A percentile compares a stretch with the other conserved stretches of the same genome.
Evolutionary conservation across 2,113 vertebrate species (phyloP).

Genomic region (Dromiciops gliroides): DNA sequence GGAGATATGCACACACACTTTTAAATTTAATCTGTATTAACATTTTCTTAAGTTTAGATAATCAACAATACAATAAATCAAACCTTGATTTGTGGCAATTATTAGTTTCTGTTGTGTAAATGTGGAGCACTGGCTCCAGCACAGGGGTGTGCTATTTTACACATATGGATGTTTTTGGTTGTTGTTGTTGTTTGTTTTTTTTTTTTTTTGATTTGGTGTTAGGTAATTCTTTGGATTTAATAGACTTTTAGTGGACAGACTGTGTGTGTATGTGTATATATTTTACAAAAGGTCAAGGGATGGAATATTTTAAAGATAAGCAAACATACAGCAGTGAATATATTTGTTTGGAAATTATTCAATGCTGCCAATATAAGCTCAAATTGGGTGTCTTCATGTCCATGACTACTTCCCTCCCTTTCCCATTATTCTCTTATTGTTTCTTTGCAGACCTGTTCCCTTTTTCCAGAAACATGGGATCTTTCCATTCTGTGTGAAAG

Average conservation of each 20-base stretch:
- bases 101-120: not conserved
- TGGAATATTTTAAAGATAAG: conserved; percentile 35
- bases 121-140: not conserved
- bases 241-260: not conserved
- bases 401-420: not conserved
- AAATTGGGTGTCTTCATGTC: not conserved
- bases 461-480: not conserved
- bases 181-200: not conserved
- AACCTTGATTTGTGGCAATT: no score
- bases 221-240: conserved; percentile 30
- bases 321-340: conserved; percentile 22
- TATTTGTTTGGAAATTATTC: conserved; percentile 33
- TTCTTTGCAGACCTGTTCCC: not conserved
- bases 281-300: conserved; percentile 57
- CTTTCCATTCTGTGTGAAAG: not conserved
- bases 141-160: not conserved
- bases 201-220: conserved; percentile 51
- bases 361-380: not conserved
- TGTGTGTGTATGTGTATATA: not conserved
- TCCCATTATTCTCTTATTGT: not conserved
- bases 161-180: not conserved
- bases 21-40: not conserved
- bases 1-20: no score
- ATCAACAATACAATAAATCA: not conserved
- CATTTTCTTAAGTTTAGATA: not conserved